A percentile compares a stretch with the other conserved stretches of the same genome.
phyloP scores from a whole-genome alignment of 2,888 invertebrate species.

The Eristalis arbustorum region DNA sequence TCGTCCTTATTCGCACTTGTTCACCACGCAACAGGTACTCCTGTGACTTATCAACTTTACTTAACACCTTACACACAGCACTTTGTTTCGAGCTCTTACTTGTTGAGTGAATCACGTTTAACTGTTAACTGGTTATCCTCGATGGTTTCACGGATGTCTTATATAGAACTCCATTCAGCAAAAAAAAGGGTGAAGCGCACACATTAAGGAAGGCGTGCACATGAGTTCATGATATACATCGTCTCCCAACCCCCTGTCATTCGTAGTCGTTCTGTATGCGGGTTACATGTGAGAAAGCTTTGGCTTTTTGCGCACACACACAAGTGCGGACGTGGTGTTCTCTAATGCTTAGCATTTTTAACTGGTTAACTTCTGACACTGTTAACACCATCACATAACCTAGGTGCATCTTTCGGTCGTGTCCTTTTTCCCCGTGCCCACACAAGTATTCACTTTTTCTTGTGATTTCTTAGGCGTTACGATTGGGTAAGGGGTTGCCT shows the following conservation, averaged over 20 bases:
- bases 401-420: constrained; percentile 38
- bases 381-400: constrained; percentile 39
- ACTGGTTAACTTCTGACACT: constrained; percentile 59
- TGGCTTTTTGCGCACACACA: neutral
- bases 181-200: constrained; percentile 33
- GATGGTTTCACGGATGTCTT: constrained; percentile 55
- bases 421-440: constrained; percentile 17
- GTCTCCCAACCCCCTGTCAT: constrained; percentile 13
- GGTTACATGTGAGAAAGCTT: constrained; percentile 35
- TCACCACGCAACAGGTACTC: constrained; percentile 44
- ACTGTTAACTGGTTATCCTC: constrained; percentile 67
- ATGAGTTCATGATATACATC: neutral
- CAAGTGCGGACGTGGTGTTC: constrained; percentile 19
- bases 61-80: constrained; percentile 31
- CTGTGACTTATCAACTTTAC: constrained; percentile 13
- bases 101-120: constrained; percentile 69
- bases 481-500: constrained; percentile 9
- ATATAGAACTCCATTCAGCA: constrained; percentile 43
- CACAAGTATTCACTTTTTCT: neutral
- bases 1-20: neutral
- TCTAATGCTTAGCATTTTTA: constrained; percentile 23
- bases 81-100: constrained; percentile 36
- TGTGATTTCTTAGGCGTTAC: neutral
- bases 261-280: constrained; percentile 7
- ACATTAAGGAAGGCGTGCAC: constrained; percentile 1